Conservation (phyloP, 2,888 invertebrate genomes). For the Brachynemurus nebulosus region DNA sequence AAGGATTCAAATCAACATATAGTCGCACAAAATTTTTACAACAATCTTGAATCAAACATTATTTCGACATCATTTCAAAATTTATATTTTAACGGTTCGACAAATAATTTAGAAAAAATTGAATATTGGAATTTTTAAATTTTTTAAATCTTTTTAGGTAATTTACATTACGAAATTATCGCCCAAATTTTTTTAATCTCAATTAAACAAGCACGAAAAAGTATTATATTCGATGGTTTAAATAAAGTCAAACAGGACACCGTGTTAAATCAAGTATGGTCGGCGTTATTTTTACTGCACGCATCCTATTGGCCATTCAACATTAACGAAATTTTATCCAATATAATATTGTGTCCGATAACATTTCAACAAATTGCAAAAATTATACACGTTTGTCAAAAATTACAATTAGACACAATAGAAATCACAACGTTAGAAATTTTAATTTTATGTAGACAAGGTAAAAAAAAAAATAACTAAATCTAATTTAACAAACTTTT, state of each 20-base stretch:
- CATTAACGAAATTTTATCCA: constrained; percentile 27
- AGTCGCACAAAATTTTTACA: no score
- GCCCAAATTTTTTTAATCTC: constrained; percentile 44
- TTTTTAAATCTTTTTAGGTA: constrained; percentile 3
- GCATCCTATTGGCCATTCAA: constrained; percentile 42
- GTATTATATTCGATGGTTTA: constrained; percentile 37
- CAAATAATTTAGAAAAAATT: background rate
- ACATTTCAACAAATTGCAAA: constrained; percentile 10
- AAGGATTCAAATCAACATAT: no score
- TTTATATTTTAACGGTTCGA: background rate
- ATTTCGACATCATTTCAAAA: no score
- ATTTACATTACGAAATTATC: constrained; percentile 38
- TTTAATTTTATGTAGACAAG: constrained; percentile 35
- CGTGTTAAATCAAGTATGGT: constrained; percentile 43
- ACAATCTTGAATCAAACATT: no score
- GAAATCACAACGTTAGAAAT: constrained; percentile 37
- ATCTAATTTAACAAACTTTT: no score
- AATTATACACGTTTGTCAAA: constrained; percentile 29
- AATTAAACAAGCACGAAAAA: constrained; percentile 40
- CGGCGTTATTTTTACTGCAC: constrained; percentile 40
- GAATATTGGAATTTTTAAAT: background rate
- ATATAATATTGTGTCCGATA: constrained; percentile 11
- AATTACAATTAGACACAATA: constrained; percentile 32
- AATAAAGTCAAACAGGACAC: constrained; percentile 37
- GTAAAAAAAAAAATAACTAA: constrained; percentile 22